Evolutionary conservation across 2,797 vertebrate species (phyloP).

Genomic region (Liparis tanakae): DNA sequence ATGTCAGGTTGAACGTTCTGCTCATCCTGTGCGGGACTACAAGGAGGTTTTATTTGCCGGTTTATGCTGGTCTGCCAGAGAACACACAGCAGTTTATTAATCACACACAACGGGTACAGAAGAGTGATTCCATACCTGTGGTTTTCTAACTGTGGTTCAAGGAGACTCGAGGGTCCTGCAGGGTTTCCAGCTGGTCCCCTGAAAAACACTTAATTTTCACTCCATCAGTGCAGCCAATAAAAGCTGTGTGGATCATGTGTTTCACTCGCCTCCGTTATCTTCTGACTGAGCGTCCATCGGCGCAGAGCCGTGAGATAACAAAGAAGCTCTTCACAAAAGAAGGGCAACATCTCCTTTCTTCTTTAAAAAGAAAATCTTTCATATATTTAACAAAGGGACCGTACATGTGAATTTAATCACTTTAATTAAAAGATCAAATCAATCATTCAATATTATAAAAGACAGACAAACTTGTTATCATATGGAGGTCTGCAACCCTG

Average conservation of each 20-base stretch:
- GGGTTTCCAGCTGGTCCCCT: constrained; percentile 27
- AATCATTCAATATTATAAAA: not conserved
- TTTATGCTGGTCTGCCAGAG: constrained; percentile 1
- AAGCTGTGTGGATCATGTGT: not conserved
- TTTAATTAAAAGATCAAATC: not conserved
- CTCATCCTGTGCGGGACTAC: not conserved
- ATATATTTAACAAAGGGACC: not conserved
- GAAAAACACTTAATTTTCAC: constrained; percentile 42
- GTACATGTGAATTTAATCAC: not conserved
- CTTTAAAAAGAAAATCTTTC: no score
- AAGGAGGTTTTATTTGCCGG: not conserved
- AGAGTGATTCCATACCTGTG: constrained; percentile 21
- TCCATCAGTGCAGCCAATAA: constrained; percentile 12
- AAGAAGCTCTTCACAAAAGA: not conserved
- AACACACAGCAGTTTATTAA: constrained; percentile 9
- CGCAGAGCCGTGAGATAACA: constrained; percentile 17
- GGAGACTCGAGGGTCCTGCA: not conserved
- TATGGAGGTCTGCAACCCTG: not conserved
- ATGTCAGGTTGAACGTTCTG: not conserved
- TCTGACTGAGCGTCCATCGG: not conserved
- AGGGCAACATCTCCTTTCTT: no score
- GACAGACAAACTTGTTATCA: not conserved
- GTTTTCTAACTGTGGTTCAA: constrained; percentile 18
- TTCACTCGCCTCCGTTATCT: constrained; percentile 17
- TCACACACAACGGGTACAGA: not conserved